A percentile compares a stretch with the other conserved stretches of the same genome.
phyloP scores from a whole-genome alignment of 2,888 invertebrate genomes.

The Caenorhabditis sp. region DNA sequence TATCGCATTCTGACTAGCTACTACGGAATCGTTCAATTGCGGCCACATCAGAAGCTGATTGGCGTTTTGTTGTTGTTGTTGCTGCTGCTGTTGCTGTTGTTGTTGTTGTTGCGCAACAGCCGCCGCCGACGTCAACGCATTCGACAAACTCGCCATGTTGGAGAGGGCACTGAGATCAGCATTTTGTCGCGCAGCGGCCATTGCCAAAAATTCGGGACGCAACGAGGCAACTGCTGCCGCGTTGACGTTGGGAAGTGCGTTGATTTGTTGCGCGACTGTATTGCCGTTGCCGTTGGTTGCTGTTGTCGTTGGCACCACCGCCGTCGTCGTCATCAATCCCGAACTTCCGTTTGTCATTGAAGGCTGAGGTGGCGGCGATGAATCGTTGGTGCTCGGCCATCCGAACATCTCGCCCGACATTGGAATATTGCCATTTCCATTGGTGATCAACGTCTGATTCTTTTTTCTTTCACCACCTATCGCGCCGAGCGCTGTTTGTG shows the following conservation, averaged over 20 bases:
- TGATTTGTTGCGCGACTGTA: conserved; percentile 13
- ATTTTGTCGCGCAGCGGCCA: conserved; percentile 11
- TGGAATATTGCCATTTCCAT: neutral
- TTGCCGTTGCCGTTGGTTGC: conserved; percentile 14
- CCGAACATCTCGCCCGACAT: neutral
- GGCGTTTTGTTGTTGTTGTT: conserved; percentile 16
- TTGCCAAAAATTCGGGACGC: conserved; percentile 26
- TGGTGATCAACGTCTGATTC: conserved; percentile 6
- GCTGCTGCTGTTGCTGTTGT: too few species aligned
- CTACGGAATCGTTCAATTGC: neutral
- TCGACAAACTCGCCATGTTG: neutral
- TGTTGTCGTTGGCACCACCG: too few species aligned
- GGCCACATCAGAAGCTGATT: conserved; percentile 5
- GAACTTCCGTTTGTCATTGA: neutral
- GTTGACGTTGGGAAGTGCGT: conserved; percentile 16
- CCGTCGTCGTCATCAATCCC: neutral
- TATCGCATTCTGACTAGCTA: conserved; percentile 12
- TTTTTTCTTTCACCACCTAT: conserved; percentile 57
- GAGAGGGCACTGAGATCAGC: conserved; percentile 13
- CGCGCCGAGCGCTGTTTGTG: conserved; percentile 34
- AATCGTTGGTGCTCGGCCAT: neutral
- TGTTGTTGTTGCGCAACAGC: too few species aligned
- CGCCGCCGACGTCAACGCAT: neutral
- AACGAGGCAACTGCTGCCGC: conserved; percentile 22
- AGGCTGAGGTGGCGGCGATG: neutral